Conservation (phyloP, 2,888 invertebrate species). For the Adelphocoris suturalis region DNA sequence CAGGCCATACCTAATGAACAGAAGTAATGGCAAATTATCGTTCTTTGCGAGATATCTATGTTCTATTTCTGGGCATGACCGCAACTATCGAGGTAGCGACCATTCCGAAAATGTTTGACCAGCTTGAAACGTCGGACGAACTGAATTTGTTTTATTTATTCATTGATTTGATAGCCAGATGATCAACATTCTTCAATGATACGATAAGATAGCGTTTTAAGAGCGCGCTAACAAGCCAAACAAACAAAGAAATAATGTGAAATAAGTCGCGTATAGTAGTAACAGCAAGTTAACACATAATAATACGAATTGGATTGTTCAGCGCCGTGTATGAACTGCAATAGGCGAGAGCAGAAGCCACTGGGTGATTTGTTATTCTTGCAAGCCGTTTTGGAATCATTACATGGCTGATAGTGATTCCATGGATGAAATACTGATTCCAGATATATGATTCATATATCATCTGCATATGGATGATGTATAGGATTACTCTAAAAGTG, state of each 20-base stretch:
- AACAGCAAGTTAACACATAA: no score
- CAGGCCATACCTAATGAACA: background rate
- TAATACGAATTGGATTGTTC: no score
- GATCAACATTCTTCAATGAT: background rate
- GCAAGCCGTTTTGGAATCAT: no score
- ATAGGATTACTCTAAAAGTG: no score
- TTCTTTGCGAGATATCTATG: slow-evolving; percentile 6
- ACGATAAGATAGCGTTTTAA: background rate
- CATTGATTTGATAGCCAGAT: background rate
- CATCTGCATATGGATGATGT: no score
- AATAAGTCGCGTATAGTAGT: no score
- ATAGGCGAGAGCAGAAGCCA: no score
- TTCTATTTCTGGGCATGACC: slow-evolving; percentile 25
- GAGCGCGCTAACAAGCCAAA: background rate
- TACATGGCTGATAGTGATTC: no score
- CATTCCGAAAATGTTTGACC: slow-evolving; percentile 9
- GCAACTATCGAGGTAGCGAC: background rate
- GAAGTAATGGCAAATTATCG: background rate
- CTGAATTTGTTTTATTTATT: background rate
- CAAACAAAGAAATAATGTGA: background rate
- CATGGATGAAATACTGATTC: no score
- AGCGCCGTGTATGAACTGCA: no score
- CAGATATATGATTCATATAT: no score
- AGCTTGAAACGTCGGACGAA: background rate
- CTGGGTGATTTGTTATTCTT: no score